Base-by-base conservation (phyloP, 2,113 vertebrate species). In the Grammomys dolichurus region DNA sequence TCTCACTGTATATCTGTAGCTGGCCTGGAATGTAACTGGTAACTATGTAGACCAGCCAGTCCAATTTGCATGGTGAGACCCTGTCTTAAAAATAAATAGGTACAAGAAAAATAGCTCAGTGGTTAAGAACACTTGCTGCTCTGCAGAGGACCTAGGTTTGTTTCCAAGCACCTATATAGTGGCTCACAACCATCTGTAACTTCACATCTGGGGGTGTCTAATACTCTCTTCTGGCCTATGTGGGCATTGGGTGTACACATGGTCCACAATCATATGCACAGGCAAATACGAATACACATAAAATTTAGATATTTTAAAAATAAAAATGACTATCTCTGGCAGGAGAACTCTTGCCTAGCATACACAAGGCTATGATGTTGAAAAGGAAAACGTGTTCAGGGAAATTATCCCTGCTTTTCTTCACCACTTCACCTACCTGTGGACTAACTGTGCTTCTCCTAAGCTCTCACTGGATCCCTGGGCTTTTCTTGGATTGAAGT, bases 381-480 rank as follows among this genome's bases (percentile, higher is more conserved):
- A 36, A 46, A 70, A 17, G 17, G 58, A 67, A 81, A 86, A 33
- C 48, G 8, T 70, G 40, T 40, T 85, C 1, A 19, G n/a, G 36
- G 36, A 93, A 65, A 93, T 89, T 72, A 9, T 86, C 26, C 4
- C 33, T 70, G 12, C 26, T 91, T 95, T 87, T 94, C 48, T 78
- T 56, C 5, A 70, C 40, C 40, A 56, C 48, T 54, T 22, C 20
- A 19, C 7, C 63, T 48, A 31, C 19, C 31, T 12, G 51, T 80
- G 72, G 58, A 91, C 16, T n/a, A 81, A 78, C 56, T 89, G 90
- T 85, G 17, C 5, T 40, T 40, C 40, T 89, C 85, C 17, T 65
- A 65, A 77, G 31, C n/a, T n/a, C 36, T 95, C 31, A 28, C 20
- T n/a, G 17, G 40, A 17, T 67, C 0, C 46, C 24, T 80, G 3